Percentiles rank a stretch among this genome's conserved stretches.
Conservation (phyloP, 2,888 invertebrate genomes). For the Tillus elongatus region DNA sequence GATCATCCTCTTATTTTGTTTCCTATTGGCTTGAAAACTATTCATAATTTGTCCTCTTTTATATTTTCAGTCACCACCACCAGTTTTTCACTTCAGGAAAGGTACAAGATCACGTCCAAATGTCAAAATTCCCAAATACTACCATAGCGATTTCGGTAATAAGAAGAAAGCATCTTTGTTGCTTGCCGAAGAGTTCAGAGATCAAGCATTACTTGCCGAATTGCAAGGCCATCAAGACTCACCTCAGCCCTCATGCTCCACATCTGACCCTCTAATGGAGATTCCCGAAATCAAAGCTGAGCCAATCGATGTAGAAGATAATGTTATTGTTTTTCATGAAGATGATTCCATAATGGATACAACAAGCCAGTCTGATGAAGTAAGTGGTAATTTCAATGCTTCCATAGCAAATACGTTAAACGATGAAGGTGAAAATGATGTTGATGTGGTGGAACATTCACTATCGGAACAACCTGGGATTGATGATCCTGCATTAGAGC, state of each 20-base stretch:
- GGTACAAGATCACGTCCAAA: constrained; percentile 40
- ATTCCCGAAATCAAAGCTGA: constrained; percentile 36
- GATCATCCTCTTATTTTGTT: constrained; percentile 4
- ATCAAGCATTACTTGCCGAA: constrained; percentile 19
- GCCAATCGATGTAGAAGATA: constrained; percentile 35
- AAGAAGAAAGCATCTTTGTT: constrained; percentile 11
- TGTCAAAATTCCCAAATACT: constrained; percentile 39
- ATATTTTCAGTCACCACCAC: constrained; percentile 32
- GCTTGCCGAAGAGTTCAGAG: too few relatives aligned
- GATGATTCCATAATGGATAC: constrained; percentile 8
- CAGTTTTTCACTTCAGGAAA: constrained; percentile 32
- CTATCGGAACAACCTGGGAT: neutral
- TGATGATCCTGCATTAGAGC: too few relatives aligned
- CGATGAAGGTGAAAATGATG: neutral
- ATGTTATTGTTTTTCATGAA: constrained; percentile 18
- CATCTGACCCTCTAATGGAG: constrained; percentile 25
- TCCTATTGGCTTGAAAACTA: neutral
- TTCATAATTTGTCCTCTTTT: neutral
- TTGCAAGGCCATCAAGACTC: constrained; percentile 15
- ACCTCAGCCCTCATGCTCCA: constrained; percentile 19
- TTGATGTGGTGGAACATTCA: constrained; percentile 1
- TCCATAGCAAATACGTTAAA: neutral
- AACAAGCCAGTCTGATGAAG: too few relatives aligned
- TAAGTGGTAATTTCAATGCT: neutral
- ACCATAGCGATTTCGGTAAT: constrained; percentile 28